Evolutionary conservation across 2,797 vertebrate genomes (phyloP).

Genomic region (Okamejei kenojei): DNA sequence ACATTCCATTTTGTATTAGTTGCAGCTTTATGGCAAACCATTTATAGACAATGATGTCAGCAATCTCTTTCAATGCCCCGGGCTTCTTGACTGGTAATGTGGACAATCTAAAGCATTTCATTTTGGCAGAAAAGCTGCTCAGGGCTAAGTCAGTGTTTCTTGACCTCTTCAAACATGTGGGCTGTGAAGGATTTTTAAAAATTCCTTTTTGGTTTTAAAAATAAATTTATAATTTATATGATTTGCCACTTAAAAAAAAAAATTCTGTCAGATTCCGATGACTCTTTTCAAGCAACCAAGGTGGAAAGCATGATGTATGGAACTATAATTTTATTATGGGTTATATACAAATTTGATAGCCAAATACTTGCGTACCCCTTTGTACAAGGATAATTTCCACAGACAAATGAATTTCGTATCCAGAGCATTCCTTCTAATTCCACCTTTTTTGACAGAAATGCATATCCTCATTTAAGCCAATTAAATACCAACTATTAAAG

Average conservation of each 20-base stretch:
- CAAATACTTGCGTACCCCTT: not conserved
- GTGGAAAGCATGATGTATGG: not conserved
- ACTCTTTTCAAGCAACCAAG: not conserved
- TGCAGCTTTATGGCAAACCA: conserved; percentile 57
- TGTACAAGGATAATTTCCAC: not conserved
- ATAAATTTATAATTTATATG: conserved; percentile 49
- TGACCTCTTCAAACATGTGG: conserved; percentile 45
- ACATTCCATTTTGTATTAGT: conserved; percentile 55
- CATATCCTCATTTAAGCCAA: conserved; percentile 2
- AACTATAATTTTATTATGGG: not conserved
- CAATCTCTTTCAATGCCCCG: conserved; percentile 60
- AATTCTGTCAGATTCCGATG: not conserved
- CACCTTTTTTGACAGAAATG: not conserved
- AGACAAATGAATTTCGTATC: not conserved
- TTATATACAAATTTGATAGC: not conserved
- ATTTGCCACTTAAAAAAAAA: conserved; percentile 45
- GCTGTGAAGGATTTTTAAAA: conserved; percentile 40
- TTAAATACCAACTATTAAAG: not conserved
- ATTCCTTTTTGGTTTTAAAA: conserved; percentile 40
- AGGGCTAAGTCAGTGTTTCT: conserved; percentile 52
- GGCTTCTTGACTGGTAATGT: conserved; percentile 64
- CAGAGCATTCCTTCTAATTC: not conserved
- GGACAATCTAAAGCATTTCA: conserved; percentile 65
- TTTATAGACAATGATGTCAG: conserved; percentile 68
- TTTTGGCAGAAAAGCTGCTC: conserved; percentile 58